phyloP scores from a whole-genome alignment of 2,797 vertebrate genomes.

The Anableps anableps region DNA sequence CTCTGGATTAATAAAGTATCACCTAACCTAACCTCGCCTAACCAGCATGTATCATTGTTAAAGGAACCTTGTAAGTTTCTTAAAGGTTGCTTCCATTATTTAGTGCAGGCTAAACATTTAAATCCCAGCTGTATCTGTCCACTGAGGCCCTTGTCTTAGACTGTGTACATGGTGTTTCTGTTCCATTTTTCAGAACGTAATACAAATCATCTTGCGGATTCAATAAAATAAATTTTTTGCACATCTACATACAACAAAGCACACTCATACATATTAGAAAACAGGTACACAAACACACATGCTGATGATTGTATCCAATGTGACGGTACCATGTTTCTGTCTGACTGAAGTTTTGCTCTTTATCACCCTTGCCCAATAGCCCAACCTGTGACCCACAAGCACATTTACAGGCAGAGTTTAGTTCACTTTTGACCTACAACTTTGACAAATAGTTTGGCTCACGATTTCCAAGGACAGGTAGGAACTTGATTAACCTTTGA shows the following conservation, averaged over 20 bases:
- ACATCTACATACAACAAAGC: conserved; percentile 31
- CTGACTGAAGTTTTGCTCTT: conserved; percentile 54
- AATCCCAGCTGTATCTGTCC: conserved; percentile 64
- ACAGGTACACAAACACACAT: conserved; percentile 32
- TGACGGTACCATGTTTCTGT: conserved; percentile 48
- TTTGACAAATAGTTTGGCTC: conserved; percentile 67
- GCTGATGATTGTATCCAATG: conserved; percentile 64
- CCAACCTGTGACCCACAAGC: conserved; percentile 67
- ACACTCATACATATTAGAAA: conserved; percentile 57
- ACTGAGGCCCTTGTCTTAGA: conserved; percentile 57
- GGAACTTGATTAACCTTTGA: conserved; percentile 83
- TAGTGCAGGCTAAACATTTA: conserved; percentile 51
- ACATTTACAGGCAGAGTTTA: conserved; percentile 79
- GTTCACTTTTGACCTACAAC: conserved; percentile 73
- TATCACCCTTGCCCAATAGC: conserved; percentile 76
- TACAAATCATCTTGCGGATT: conserved; percentile 49
- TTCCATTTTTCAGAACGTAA: conserved; percentile 47
- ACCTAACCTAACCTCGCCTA: no score
- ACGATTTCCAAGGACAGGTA: conserved; percentile 75
- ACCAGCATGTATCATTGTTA: conserved; percentile 65
- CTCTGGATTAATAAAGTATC: no score
- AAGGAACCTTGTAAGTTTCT: conserved; percentile 51
- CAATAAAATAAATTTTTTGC: conserved; percentile 8
- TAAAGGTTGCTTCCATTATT: conserved; percentile 73
- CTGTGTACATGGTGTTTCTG: conserved; percentile 73